Evolutionary conservation across 2,113 vertebrate species (phyloP).

Genomic region (Tringa solitaria): DNA sequence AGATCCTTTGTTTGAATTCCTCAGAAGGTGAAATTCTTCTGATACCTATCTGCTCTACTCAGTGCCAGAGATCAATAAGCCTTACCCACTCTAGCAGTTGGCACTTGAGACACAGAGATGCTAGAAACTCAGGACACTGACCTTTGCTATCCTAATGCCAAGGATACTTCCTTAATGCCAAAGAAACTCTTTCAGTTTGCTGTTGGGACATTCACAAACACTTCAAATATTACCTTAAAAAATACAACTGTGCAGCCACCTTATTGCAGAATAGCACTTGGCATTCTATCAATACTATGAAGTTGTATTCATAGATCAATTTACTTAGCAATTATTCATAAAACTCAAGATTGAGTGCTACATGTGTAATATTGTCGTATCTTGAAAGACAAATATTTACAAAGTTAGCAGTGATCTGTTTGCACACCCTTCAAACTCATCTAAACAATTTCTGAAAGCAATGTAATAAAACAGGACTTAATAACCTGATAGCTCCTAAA

Average conservation of each 20-base stretch:
- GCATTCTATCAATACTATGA: not conserved
- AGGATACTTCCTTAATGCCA: too few relatives aligned
- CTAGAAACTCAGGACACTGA: not conserved
- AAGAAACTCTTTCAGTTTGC: not conserved
- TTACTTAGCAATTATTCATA: not conserved
- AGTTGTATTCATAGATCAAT: not conserved
- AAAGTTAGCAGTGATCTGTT: not conserved
- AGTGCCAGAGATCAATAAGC: not conserved
- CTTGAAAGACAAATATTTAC: not conserved
- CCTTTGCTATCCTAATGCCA: not conserved
- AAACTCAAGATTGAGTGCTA: not conserved
- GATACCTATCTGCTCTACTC: not conserved
- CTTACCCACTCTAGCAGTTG: fast-evolving
- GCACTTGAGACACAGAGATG: not conserved
- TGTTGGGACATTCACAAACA: not conserved
- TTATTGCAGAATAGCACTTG: not conserved
- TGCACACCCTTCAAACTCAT: not conserved
- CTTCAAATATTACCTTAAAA: not conserved
- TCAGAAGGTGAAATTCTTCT: not conserved
- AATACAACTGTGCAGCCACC: not conserved
- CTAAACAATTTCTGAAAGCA: not conserved
- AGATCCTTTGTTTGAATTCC: not conserved
- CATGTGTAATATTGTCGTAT: not conserved
- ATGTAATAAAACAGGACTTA: not conserved
- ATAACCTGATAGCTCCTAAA: not conserved